phyloP scores from a whole-genome alignment of 2,113 vertebrate genomes.

The Bubo scandiacus region DNA sequence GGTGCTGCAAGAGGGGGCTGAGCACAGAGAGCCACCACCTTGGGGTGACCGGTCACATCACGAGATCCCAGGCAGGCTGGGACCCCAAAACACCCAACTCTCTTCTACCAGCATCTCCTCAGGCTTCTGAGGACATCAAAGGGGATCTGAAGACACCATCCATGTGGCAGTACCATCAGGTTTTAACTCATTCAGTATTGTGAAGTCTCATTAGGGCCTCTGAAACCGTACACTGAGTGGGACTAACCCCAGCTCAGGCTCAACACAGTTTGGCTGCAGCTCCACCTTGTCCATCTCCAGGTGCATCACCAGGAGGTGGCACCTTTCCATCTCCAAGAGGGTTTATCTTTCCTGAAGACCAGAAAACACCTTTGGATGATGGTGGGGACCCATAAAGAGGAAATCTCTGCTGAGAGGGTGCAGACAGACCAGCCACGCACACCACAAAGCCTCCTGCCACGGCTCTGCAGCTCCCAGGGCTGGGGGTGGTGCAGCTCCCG shows the following conservation, averaged over 20 bases:
- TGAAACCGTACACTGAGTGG: rapidly evolving
- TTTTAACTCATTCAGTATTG: not conserved
- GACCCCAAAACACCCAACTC: not conserved
- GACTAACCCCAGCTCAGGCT: not conserved
- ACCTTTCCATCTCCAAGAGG: rapidly evolving
- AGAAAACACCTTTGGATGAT: too few species aligned
- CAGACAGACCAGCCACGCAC: rapidly evolving
- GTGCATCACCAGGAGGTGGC: too few species aligned
- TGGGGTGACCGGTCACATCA: not conserved
- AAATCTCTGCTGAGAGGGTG: rapidly evolving
- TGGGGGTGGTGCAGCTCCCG: too few species aligned
- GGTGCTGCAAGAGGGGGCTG: not conserved
- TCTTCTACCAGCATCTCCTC: not conserved
- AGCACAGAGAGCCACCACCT: not conserved
- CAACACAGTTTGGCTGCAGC: rapidly evolving
- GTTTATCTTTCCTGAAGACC: rapidly evolving
- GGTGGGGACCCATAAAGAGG: rapidly evolving
- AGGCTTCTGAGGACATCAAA: not conserved
- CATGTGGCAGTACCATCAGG: rapidly evolving
- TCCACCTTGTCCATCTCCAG: too few species aligned
- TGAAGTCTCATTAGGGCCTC: rapidly evolving
- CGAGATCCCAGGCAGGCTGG: not conserved
- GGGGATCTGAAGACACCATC: not conserved
- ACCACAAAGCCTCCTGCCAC: rapidly evolving
- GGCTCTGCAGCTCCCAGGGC: not conserved